phyloP scores from a whole-genome alignment of 2,113 vertebrate species.

The Heterotis niloticus region DNA sequence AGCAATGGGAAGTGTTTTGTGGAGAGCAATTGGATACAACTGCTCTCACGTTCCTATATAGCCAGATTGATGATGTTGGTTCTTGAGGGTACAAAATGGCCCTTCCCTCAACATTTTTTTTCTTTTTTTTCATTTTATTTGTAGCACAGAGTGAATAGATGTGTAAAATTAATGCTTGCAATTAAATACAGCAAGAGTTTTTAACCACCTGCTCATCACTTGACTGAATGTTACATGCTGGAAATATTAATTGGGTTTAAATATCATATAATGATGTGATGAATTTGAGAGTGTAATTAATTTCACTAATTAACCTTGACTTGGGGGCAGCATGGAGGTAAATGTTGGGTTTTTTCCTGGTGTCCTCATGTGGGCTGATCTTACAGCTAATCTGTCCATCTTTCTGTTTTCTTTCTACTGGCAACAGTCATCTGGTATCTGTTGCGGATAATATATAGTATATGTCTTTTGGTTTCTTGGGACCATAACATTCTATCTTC shows the following conservation, averaged over 20 bases:
- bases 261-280: too few species aligned
- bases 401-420: conserved; percentile 11
- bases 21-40: too few species aligned
- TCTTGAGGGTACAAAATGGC: too few species aligned
- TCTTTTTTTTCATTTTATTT: too few species aligned
- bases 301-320: not conserved
- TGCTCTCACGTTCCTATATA: too few species aligned
- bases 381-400: conserved; percentile 15
- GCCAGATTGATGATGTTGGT: too few species aligned
- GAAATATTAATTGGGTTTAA: not conserved
- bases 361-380: not conserved
- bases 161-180: not conserved
- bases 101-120: too few species aligned
- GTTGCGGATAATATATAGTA: conserved; percentile 21
- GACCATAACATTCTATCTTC: not conserved
- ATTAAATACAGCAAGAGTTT: not conserved
- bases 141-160: not conserved
- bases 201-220: not conserved
- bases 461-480: conserved; percentile 22
- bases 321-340: not conserved
- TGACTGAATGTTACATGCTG: not conserved
- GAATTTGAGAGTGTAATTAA: not conserved
- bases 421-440: conserved; percentile 23
- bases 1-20: too few species aligned
- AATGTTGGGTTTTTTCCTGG: conserved; percentile 15